phyloP scores from a whole-genome alignment of 2,888 invertebrate genomes.

The Drosophila paranaensis region DNA sequence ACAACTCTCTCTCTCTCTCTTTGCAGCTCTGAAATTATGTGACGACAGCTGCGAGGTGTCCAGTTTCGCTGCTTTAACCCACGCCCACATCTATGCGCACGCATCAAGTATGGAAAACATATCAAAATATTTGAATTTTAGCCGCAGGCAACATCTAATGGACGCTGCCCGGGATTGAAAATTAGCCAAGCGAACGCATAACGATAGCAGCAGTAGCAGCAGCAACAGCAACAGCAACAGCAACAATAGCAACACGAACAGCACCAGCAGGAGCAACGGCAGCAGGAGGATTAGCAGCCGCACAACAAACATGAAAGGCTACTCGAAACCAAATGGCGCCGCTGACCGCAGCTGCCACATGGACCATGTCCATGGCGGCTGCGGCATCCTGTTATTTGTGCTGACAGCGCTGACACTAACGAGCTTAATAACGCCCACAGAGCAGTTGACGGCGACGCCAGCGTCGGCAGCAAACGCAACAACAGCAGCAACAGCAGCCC shows the following conservation, averaged over 20 bases:
- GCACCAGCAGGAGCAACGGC: slow-evolving; percentile 1
- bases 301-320: slow-evolving; percentile 66
- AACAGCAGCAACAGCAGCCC: slow-evolving; percentile 12
- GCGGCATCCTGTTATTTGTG: slow-evolving; percentile 71
- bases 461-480: slow-evolving; percentile 29
- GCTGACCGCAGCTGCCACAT: slow-evolving; percentile 62
- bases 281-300: slow-evolving; percentile 13
- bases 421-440: slow-evolving; percentile 79
- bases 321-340: slow-evolving; percentile 71
- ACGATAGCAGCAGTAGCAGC: slow-evolving; percentile 2
- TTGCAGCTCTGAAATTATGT: slow-evolving; percentile 55
- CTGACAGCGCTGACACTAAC: slow-evolving; percentile 78
- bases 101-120: slow-evolving; percentile 66
- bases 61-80: not conserved
- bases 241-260: not conserved
- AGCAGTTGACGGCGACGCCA: slow-evolving; percentile 64
- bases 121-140: slow-evolving; percentile 73
- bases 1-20: slow-evolving; percentile 10
- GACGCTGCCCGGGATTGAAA: slow-evolving; percentile 50
- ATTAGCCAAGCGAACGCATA: slow-evolving; percentile 49
- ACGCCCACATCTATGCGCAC: slow-evolving; percentile 4
- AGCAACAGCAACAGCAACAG: not conserved
- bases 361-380: slow-evolving; percentile 56
- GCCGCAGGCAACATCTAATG: slow-evolving; percentile 42
- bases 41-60: slow-evolving; percentile 27